Base-by-base conservation (phyloP, 2,113 vertebrate genomes). In the Oryzias melastigma region DNA sequence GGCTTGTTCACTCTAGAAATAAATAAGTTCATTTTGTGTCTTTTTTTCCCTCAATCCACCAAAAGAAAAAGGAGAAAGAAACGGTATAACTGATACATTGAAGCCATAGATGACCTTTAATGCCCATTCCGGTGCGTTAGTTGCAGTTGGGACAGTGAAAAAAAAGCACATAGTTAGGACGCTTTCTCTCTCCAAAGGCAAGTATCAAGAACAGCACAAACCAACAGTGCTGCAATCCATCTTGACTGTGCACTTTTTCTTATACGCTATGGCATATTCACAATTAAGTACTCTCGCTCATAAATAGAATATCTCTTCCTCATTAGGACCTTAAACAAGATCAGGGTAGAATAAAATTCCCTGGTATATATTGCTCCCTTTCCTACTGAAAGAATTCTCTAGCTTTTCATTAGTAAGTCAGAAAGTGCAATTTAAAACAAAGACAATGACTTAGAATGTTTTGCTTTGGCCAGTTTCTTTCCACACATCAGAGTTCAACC, bases 351-450 rank as follows among this genome's bases (percentile, higher is more conserved):
- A 65, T 68, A 68, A 67, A 72, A 44, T 80, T 76, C 58, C 35
- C 1, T 67, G 68, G 66, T 35, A 35, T 35, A 81, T 79, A 73
- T 72, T 66, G 83, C 78, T 88, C 80, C 76, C 75, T 71, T 62
- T 24, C 57, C 52, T 61, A 45, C 64, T 73, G 81, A 45, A 81
- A 69, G 77, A 29, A 81, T 74, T 75, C 75, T 68, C 51, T 73
- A 65, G 40, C 54, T 61, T 63, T 52, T 67, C 72, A 80, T 67
- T 70, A 77, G 48, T 65, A 80, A 81, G 83, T 88, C 71, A 77
- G 88, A 92, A 93, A 92, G 92, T 93, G 91, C 91, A 92, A 89
- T 91, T 92, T 44, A 87, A 88, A 89, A 91, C 70, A 86, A 89
- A 87, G 71, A 85, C 82, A 86, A 78, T 80, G 78, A 88, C 74